Conservation (phyloP, 2,797 vertebrate species). For the Sebastes nivosus region DNA sequence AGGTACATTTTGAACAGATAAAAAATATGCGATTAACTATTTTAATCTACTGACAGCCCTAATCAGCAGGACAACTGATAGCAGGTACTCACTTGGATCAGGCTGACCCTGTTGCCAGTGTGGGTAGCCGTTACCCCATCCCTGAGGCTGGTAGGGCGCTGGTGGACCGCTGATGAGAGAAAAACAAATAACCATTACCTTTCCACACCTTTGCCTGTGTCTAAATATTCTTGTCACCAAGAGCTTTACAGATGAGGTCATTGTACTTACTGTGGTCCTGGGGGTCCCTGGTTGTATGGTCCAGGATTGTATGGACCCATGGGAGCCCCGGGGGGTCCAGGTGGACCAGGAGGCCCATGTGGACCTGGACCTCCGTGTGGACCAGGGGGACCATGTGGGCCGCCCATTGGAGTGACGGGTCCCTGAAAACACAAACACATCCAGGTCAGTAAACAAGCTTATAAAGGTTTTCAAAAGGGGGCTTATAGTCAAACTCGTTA, state of each 20-base stretch:
- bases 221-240: accelerated
- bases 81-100: conserved; percentile 90
- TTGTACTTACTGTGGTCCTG: conserved; percentile 94
- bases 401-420: conserved; percentile 95
- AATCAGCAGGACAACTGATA: too few species aligned
- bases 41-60: too few species aligned
- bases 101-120: conserved; percentile 98
- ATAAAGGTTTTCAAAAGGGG: accelerated
- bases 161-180: conserved; percentile 89
- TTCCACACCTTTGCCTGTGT: not conserved
- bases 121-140: conserved; percentile 98
- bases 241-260: accelerated
- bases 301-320: conserved; percentile 99
- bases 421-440: conserved; percentile 79
- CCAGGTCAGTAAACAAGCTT: not conserved
- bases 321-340: conserved; percentile 91
- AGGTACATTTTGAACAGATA: too few species aligned
- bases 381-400: conserved; percentile 93
- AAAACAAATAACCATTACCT: not conserved
- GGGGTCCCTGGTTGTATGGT: conserved; percentile 96
- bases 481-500: accelerated
- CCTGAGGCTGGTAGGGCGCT: conserved; percentile 95
- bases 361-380: conserved; percentile 96
- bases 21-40: too few species aligned
- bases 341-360: conserved; percentile 95